Evolutionary conservation across 2,797 vertebrate species (phyloP).

Genomic region (Alectoris magna): DNA sequence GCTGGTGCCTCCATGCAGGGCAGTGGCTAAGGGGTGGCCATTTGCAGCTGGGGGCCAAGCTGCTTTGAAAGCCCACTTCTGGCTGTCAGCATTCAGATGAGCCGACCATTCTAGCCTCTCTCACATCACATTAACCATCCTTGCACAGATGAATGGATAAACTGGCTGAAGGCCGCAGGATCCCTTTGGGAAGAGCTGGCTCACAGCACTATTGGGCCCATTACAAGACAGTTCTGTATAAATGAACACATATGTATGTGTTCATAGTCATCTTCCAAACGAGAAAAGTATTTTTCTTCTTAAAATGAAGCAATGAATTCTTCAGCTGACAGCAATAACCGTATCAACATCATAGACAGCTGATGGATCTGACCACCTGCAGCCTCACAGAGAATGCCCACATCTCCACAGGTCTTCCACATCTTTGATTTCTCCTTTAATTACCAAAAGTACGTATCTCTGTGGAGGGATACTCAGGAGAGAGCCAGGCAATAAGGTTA

Average conservation of each 20-base stretch:
- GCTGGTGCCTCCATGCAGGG: neutral
- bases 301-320: neutral
- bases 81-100: neutral
- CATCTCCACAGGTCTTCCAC: neutral
- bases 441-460: neutral
- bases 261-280: neutral
- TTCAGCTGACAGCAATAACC: neutral
- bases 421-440: slow-evolving; percentile 3
- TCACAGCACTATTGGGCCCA: neutral
- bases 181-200: neutral
- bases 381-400: neutral
- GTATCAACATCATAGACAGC: neutral
- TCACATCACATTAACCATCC: neutral
- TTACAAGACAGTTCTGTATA: neutral
- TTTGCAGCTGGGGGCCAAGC: neutral
- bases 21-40: neutral
- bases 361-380: neutral
- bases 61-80: neutral
- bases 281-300: neutral
- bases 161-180: neutral
- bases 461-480: neutral
- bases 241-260: neutral
- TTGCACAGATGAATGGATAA: neutral
- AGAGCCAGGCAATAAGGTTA: neutral
- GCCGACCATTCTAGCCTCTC: neutral